Conservation (phyloP, 2,888 invertebrate genomes). For the Pandemis corylana region DNA sequence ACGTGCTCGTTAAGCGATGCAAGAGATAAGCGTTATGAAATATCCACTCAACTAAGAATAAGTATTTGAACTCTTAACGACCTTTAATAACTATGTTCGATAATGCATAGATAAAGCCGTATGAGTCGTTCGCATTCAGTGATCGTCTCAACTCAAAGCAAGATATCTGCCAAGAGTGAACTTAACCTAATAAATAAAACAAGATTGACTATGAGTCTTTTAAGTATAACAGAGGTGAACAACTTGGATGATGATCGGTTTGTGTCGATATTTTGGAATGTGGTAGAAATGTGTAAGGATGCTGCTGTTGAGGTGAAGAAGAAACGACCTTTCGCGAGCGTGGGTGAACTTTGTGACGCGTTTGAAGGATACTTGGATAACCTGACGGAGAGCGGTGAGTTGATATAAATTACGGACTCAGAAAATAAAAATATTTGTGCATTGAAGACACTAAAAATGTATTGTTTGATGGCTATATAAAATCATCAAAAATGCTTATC, state of each 20-base stretch:
- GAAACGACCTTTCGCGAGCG: constrained; percentile 80
- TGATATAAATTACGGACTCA: background rate
- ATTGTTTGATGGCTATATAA: too few relatives aligned
- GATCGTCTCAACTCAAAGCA: constrained; percentile 13
- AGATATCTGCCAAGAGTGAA: background rate
- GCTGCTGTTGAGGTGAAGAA: constrained; percentile 79
- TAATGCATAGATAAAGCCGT: constrained; percentile 50
- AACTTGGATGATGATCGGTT: constrained; percentile 80
- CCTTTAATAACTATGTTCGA: constrained; percentile 50
- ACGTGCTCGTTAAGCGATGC: background rate
- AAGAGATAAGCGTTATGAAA: constrained; percentile 21
- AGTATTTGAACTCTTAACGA: constrained; percentile 60
- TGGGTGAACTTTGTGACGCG: constrained; percentile 77
- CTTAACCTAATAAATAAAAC: background rate
- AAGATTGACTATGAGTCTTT: constrained; percentile 46
- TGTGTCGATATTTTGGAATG: constrained; percentile 85
- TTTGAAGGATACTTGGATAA: constrained; percentile 84
- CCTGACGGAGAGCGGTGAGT: constrained; percentile 79
- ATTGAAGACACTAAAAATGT: too few relatives aligned
- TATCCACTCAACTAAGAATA: constrained; percentile 11
- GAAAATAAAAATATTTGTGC: too few relatives aligned
- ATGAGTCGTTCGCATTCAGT: constrained; percentile 24
- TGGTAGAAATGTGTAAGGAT: constrained; percentile 85
- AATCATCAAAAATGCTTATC: too few relatives aligned
- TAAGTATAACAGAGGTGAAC: constrained; percentile 82